Base-by-base conservation (phyloP, 1,140 invertebrate genomes). In the Drosophila tani region DNA sequence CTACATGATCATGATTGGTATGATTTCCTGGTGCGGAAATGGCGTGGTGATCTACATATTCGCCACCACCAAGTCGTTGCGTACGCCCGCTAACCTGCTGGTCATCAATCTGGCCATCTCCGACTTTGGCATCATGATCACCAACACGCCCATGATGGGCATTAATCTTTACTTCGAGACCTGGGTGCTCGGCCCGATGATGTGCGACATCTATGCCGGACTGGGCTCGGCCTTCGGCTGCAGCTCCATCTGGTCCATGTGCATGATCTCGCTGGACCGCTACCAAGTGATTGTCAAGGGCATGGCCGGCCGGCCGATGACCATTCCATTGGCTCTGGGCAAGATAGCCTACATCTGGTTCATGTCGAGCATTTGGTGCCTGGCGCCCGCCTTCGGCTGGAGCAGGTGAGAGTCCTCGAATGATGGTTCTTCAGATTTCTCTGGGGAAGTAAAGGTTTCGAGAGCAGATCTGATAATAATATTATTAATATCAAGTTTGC, bases 231-330 rank as follows among this genome's bases (percentile, higher is more conserved):
- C 97, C 58, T 97, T 96, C 79, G 97, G 97, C 53, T 96, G 96
- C 91, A 95, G 94, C 70, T 97, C 97, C 41, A 98, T 98, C 79
- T 97, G 96, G 96, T 96, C 96, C 9, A 96, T 98, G 96, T 96
- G 96, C 2, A 95, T 96, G 94, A 97, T 98, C 73, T 96, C 97
- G 47, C 95, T 97, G 70, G 97, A 98, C 92, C 95, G 97, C 81
- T 98, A 97, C 94, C 96, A 97, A 85, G 97, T 98, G 50, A 98
- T 98, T 91, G 96, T 97, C 35, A 97, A 96, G 91, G 94, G 95
- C 81, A 94, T 96, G 79, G 94, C 95, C 12, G 95, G 94, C 4
- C 95, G 94, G 68, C 95, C 95, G 21, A 93, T 97, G 93, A 96
- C 95, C 43, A 95, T 95, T 80, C 95, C 95, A 49, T 94, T 94